These are phyloP conservation scores for Stenolophus ochropezus DNA, from an alignment of 2,888 invertebrate genomes.

Conservation along the genomic window DNA sequence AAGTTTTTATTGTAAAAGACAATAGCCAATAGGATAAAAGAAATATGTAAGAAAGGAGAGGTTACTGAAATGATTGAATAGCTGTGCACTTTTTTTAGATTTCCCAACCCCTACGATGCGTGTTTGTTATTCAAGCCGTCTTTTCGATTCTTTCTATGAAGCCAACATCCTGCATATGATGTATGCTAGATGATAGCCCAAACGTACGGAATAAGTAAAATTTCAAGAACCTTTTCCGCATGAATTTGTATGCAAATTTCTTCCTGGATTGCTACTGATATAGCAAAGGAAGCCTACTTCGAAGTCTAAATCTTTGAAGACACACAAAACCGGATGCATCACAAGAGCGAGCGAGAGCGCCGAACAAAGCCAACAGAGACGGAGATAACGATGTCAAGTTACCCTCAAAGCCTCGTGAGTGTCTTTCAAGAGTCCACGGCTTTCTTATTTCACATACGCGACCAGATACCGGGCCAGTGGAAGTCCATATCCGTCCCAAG, in stretches of 20 bases:
- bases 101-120: no score
- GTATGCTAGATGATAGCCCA: not conserved
- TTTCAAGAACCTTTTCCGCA: conserved; percentile 45
- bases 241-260: conserved; percentile 53
- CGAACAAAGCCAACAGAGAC: conserved; percentile 48
- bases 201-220: conserved; percentile 40
- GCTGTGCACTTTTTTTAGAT: no score
- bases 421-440: conserved; percentile 49
- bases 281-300: conserved; percentile 51
- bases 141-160: not conserved
- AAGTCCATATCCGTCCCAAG: not conserved
- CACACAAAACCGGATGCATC: conserved; percentile 48
- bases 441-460: conserved; percentile 52
- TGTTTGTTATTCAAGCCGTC: no score
- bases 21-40: no score
- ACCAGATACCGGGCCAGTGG: conserved; percentile 14
- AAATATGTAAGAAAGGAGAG: no score
- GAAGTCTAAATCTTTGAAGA: conserved; percentile 53
- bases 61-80: no score
- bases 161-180: not conserved
- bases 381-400: conserved; percentile 54
- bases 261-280: conserved; percentile 54
- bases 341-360: conserved; percentile 13
- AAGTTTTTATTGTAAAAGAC: no score
- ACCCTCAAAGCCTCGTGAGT: conserved; percentile 55